These are phyloP conservation scores for Eupeodes latifasciatus DNA, from an alignment of 2,888 invertebrate species.

Conservation along the genomic window DNA sequence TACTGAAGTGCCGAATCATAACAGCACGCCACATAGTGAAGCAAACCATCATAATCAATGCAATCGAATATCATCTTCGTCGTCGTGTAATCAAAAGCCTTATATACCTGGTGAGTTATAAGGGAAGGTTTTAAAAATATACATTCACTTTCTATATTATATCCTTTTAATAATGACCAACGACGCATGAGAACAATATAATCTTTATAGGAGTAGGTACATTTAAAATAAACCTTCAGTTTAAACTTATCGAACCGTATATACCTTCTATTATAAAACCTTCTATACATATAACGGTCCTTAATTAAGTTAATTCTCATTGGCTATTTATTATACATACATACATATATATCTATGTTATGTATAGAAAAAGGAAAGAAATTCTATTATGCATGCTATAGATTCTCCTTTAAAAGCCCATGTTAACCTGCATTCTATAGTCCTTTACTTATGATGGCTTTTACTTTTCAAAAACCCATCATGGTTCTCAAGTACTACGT, in stretches of 20 bases:
- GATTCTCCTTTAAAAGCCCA: conserved; percentile 7
- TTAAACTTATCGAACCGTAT: conserved; percentile 4
- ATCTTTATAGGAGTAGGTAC: background rate
- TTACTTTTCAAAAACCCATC: conserved; percentile 47
- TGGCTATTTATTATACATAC: background rate
- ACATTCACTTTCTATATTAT: background rate
- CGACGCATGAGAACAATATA: background rate
- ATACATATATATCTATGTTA: background rate
- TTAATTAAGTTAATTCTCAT: conserved; percentile 34
- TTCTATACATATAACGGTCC: conserved; percentile 18
- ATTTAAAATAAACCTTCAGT: conserved; percentile 10
- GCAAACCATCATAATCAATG: conserved; percentile 83
- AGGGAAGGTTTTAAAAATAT: background rate
- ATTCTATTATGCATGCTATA: background rate
- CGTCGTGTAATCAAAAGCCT: conserved; percentile 85
- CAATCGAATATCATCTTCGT: conserved; percentile 83
- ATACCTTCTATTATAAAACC: background rate
- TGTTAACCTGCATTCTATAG: conserved; percentile 16
- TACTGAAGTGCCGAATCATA: conserved; percentile 83
- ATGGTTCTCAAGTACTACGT: conserved; percentile 65
- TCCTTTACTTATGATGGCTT: conserved; percentile 22
- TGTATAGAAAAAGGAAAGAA: too few species aligned
- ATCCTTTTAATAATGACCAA: background rate
- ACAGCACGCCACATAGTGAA: conserved; percentile 81
- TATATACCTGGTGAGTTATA: conserved; percentile 84